Evolutionary conservation across 1,140 invertebrate genomes (phyloP), one percentile per base, ranked within the genome.

Genomic region (Grapholita molesta): DNA sequence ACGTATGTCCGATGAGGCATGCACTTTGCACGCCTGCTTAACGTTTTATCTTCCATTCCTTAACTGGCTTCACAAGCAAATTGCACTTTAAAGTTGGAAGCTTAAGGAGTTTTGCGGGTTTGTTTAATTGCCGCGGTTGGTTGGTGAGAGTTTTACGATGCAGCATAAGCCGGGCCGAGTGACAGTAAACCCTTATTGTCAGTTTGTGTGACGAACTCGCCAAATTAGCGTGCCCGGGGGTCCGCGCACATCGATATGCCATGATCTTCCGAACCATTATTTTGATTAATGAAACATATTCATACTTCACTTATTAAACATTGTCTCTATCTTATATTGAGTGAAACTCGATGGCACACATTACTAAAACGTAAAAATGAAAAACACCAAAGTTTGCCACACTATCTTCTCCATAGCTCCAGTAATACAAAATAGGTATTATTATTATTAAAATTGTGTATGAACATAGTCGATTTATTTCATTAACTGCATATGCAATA

Each of bases 131-230:
- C 25, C 21, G 6, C 7, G n/a, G 74, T 74, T 69, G 64, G 66
- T 74, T 84, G 77, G 76, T 78, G 76, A 74, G 73, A 74, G 69
- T 82, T 89, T 87, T 89, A 87, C 83, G 86, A 87, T 82, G 80
- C 72, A 73, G 73, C 73, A 73, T 72, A 78, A 67, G 76, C 61
- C 76, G 71, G 72, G 73, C 80, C 78, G 77, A 74, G 84, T 85
- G 87, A 88, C 86, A 88, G 77, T 83, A 84, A 84, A 76, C 71
- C 78, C 73, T 76, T 85, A 89, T 90, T 91, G 86, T 88, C 88
- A 91, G 88, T 89, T 76, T 52, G 77, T 88, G 88, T 90, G 78
- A 73, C 86, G 88, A 90, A 91, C 77, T 73, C 82, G 87, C 87
- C 86, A 91, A 91, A 90, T 91, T 82, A 75, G 66, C 85, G 75